A percentile compares a stretch with the other conserved stretches of the same genome.
These are phyloP conservation scores for Parnassius smintheus DNA, from an alignment of 2,888 invertebrate genomes.

Conservation along the genomic window DNA sequence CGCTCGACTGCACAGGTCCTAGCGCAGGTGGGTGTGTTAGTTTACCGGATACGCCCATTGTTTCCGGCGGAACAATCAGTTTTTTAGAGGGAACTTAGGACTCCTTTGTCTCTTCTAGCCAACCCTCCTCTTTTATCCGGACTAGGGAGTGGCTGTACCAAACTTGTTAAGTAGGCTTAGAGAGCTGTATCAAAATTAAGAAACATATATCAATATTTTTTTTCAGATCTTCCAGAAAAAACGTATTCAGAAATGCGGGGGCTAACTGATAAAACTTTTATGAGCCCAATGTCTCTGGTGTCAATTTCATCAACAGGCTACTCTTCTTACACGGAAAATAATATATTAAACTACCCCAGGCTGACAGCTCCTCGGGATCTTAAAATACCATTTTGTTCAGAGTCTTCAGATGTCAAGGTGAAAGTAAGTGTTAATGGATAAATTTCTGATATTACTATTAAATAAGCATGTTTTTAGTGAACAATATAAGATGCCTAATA, in stretches of 20 bases:
- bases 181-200: no score
- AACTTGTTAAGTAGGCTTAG: no score
- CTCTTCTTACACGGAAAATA: constrained; percentile 53
- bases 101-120: no score
- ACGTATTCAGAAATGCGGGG: constrained; percentile 38
- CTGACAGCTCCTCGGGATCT: constrained; percentile 66
- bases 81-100: no score
- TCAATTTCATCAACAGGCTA: constrained; percentile 56
- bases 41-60: no score
- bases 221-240: constrained; percentile 48
- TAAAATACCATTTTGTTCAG: constrained; percentile 52
- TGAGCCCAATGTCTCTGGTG: constrained; percentile 61
- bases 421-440: constrained; percentile 42
- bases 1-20: no score
- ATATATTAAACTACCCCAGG: constrained; percentile 54
- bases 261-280: constrained; percentile 50
- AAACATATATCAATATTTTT: background rate
- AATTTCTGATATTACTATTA: constrained; percentile 2
- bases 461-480: background rate
- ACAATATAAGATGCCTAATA: no score
- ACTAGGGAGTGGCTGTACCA: no score
- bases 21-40: no score
- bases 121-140: no score
- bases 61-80: no score
- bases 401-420: constrained; percentile 38